Percentiles rank a stretch among this genome's conserved stretches.
These are phyloP conservation scores for Danio kyathit DNA, from an alignment of 2,797 vertebrate genomes.

Conservation along the genomic window DNA sequence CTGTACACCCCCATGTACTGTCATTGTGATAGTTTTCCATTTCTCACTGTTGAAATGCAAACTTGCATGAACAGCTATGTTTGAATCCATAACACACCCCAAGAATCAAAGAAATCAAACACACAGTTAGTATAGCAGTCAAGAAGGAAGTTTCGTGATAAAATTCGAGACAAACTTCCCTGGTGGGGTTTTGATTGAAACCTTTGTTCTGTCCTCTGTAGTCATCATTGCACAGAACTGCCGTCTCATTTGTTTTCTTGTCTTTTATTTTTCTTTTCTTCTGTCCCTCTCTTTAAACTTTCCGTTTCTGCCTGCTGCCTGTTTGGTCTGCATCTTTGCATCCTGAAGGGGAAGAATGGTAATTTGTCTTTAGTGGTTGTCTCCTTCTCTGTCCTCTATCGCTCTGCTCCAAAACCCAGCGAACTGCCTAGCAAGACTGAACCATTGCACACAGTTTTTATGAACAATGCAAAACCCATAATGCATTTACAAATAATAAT, in stretches of 20 bases:
- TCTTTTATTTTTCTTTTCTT: constrained; percentile 44
- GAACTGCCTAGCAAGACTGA: not conserved
- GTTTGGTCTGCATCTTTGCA: constrained; percentile 64
- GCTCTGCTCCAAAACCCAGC: constrained; percentile 8
- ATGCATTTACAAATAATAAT: too few relatives aligned
- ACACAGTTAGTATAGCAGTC: not conserved
- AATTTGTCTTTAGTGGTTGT: constrained; percentile 54
- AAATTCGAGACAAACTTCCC: not conserved
- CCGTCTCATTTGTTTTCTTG: constrained; percentile 68
- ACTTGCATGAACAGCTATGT: not conserved
- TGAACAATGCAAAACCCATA: too few relatives aligned
- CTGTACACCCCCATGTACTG: not conserved
- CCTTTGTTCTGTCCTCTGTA: constrained; percentile 27
- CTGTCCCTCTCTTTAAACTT: constrained; percentile 59
- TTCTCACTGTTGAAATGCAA: not conserved
- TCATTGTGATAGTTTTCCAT: not conserved
- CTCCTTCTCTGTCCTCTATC: constrained; percentile 19
- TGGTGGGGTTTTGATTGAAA: not conserved
- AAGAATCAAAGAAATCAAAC: not conserved
- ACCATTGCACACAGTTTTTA: too few relatives aligned
- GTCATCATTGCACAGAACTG: constrained; percentile 61
- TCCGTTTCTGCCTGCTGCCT: constrained; percentile 61
- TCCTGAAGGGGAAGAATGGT: constrained; percentile 66
- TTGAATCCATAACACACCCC: not conserved
- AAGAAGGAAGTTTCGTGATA: not conserved